Conservation (phyloP, 2,113 vertebrate genomes). For the Limanda limanda region DNA sequence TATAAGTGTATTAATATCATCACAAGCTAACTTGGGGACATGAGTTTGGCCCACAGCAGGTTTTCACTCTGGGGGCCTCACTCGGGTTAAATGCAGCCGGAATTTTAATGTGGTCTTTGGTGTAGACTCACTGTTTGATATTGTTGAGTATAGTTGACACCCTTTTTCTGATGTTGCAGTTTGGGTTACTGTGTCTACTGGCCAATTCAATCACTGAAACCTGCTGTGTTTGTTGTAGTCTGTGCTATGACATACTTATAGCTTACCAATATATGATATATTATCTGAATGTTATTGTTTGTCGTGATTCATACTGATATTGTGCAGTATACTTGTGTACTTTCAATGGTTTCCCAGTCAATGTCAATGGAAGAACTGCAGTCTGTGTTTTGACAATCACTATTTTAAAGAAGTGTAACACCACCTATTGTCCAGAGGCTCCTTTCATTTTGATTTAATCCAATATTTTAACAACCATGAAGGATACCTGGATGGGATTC, state of each 20-base stretch:
- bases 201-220: constrained; percentile 14
- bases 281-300: constrained; percentile 18
- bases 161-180: neutral
- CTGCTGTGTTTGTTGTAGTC: neutral
- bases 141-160: neutral
- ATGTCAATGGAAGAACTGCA: constrained; percentile 13
- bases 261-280: constrained; percentile 2
- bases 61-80: no score
- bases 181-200: neutral
- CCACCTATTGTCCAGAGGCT: neutral
- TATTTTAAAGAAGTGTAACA: neutral
- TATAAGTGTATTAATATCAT: constrained; percentile 1
- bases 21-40: neutral
- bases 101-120: no score
- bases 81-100: no score
- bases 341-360: neutral
- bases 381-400: constrained; percentile 4
- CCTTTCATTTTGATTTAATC: constrained; percentile 15
- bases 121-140: neutral
- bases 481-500: constrained; percentile 8
- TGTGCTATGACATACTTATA: neutral
- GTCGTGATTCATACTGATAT: neutral
- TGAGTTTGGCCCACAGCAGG: neutral
- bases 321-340: no score
- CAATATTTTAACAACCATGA: constrained; percentile 7